Evolutionary conservation across 2,797 vertebrate species (phyloP).

Genomic region (Lutjanus campechanus): DNA sequence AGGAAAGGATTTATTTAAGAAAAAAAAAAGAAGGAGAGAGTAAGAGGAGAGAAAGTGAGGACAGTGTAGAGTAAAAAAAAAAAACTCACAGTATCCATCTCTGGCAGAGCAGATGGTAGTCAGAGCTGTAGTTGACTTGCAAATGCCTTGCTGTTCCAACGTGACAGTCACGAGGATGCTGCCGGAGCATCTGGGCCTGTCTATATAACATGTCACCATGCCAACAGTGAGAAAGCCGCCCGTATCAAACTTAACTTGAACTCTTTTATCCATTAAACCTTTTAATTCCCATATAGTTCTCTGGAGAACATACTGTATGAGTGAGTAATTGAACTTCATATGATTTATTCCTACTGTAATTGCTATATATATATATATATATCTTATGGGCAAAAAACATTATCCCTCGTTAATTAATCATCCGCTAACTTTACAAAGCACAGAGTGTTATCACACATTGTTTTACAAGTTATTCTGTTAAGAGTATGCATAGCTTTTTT

Average conservation of each 20-base stretch:
- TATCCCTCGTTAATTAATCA: not conserved
- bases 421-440: not conserved
- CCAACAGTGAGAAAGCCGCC: constrained; percentile 46
- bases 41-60: constrained; percentile 44
- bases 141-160: constrained; percentile 76
- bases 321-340: not conserved
- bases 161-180: constrained; percentile 73
- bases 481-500: not conserved
- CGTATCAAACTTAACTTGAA: constrained; percentile 38
- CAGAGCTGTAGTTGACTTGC: constrained; percentile 81
- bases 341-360: not conserved
- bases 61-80: constrained; percentile 35
- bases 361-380: not conserved
- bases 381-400: no score
- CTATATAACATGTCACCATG: constrained; percentile 63
- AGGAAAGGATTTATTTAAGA: constrained; percentile 60
- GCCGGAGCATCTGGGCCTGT: constrained; percentile 81
- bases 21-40: constrained; percentile 15
- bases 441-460: constrained; percentile 1
- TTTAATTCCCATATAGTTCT: constrained; percentile 16
- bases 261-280: constrained; percentile 33
- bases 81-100: constrained; percentile 63
- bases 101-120: constrained; percentile 83
- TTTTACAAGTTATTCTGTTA: constrained; percentile 2
- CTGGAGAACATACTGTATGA: constrained; percentile 10